A percentile compares a stretch with the other conserved stretches of the same genome.
phyloP scores from a whole-genome alignment of 2,113 vertebrate species.

The Candoia aspera region DNA sequence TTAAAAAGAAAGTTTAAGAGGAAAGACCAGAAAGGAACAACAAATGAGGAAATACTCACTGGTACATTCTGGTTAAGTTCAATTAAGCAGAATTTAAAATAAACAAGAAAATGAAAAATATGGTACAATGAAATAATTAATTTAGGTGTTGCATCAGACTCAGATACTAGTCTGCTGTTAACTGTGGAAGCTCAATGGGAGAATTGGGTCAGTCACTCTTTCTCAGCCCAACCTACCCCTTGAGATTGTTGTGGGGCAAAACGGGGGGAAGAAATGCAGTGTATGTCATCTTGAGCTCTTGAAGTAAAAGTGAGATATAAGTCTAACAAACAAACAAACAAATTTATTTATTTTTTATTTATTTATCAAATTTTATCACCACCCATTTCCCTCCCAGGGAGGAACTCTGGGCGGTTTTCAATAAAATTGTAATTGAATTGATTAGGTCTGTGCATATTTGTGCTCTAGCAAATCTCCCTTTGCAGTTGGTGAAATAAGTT shows the following conservation, averaged over 20 bases:
- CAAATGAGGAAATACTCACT: not conserved
- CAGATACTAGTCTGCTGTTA: not conserved
- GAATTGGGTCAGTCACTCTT: not conserved
- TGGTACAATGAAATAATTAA: not conserved
- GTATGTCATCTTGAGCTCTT: not conserved
- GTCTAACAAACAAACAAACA: not conserved
- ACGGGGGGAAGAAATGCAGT: not conserved
- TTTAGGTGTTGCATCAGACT: not conserved
- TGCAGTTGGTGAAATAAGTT: not conserved
- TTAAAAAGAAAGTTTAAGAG: not conserved
- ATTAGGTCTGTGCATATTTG: not conserved
- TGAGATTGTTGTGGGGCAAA: not conserved
- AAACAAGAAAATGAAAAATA: not conserved
- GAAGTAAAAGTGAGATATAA: not conserved
- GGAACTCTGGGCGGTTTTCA: too few species aligned
- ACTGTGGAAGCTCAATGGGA: not conserved
- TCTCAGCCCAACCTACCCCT: not conserved
- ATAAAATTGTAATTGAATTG: too few species aligned
- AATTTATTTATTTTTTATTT: too few species aligned
- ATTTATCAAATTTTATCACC: too few species aligned
- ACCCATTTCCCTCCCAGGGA: too few species aligned
- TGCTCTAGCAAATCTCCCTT: not conserved
- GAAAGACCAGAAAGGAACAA: not conserved
- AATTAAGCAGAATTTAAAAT: not conserved
- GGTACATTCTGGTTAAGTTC: not conserved